phyloP scores from a whole-genome alignment of 2,888 invertebrate species.

The Trachelus stipa region DNA sequence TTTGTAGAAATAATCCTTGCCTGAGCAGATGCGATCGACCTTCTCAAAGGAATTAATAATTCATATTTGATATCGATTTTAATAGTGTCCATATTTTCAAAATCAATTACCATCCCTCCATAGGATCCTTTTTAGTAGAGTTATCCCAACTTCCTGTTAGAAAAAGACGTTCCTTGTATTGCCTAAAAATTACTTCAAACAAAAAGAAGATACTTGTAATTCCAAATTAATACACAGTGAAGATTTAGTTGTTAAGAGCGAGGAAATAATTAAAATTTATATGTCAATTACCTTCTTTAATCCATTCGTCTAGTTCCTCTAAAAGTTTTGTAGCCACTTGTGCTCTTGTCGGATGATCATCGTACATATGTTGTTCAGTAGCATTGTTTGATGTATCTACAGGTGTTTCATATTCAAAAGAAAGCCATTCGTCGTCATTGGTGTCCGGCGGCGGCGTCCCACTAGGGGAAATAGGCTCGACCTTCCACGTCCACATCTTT shows the following conservation, averaged over 20 bases:
- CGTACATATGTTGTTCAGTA: conserved; percentile 48
- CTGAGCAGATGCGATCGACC: neutral
- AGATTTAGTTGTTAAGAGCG: neutral
- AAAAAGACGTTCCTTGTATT: neutral
- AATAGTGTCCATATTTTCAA: neutral
- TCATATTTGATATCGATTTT: neutral
- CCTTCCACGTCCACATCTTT: conserved; percentile 67
- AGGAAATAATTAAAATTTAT: neutral
- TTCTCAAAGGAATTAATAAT: neutral
- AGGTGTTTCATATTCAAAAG: conserved; percentile 56
- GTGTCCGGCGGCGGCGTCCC: conserved; percentile 61
- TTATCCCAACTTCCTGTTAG: neutral
- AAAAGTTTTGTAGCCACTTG: conserved; percentile 76
- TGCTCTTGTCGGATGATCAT: conserved; percentile 62
- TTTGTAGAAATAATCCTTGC: neutral
- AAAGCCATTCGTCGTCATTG: conserved; percentile 56
- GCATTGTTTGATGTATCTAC: conserved; percentile 41
- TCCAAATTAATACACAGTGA: neutral
- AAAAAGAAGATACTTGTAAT: neutral
- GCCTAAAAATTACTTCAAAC: neutral
- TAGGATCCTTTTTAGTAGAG: neutral
- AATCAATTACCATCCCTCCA: neutral
- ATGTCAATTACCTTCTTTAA: conserved; percentile 73
- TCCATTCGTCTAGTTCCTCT: conserved; percentile 76
- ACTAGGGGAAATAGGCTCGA: conserved; percentile 70